phyloP scores from a whole-genome alignment of 92 coral and sea anemone genomes.

The Epizoanthus ramosus region DNA sequence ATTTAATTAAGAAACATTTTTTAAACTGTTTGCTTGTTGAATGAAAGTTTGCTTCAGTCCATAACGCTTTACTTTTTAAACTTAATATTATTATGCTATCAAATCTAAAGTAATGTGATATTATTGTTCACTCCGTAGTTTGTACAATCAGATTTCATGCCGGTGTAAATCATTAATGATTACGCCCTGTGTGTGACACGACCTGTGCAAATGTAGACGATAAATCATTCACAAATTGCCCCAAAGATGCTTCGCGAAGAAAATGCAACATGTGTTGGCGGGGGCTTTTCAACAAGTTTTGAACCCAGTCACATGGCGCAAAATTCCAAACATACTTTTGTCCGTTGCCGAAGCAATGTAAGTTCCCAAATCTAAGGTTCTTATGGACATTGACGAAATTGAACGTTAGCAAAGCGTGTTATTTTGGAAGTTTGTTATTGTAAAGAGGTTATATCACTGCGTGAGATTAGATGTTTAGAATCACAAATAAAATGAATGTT shows the following conservation, averaged over 20 bases:
- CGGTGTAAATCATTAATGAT: constrained; percentile 24
- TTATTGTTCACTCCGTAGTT: not conserved
- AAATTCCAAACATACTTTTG: constrained; percentile 32
- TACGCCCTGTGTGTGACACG: not conserved
- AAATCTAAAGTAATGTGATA: not conserved
- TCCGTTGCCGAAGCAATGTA: constrained; percentile 22
- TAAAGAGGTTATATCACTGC: constrained; percentile 3
- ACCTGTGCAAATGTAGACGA: not conserved
- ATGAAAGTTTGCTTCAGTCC: not conserved
- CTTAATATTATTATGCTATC: not conserved
- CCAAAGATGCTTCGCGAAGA: not conserved
- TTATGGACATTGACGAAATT: not conserved
- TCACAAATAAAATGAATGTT: not conserved
- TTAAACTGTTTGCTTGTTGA: constrained; percentile 2
- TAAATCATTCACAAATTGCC: not conserved
- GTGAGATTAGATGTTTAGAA: constrained; percentile 3
- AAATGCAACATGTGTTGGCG: not conserved
- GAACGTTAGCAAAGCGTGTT: constrained; percentile 23
- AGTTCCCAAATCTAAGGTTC: not conserved
- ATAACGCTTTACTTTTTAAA: not conserved
- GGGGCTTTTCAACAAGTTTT: constrained; percentile 28
- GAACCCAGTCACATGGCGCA: constrained; percentile 21
- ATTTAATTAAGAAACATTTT: constrained; percentile 3
- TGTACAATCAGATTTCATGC: not conserved
- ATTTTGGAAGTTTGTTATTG: constrained; percentile 12